Evolutionary conservation across 2,797 vertebrate species (phyloP).

Genomic region (Parambassis ranga): DNA sequence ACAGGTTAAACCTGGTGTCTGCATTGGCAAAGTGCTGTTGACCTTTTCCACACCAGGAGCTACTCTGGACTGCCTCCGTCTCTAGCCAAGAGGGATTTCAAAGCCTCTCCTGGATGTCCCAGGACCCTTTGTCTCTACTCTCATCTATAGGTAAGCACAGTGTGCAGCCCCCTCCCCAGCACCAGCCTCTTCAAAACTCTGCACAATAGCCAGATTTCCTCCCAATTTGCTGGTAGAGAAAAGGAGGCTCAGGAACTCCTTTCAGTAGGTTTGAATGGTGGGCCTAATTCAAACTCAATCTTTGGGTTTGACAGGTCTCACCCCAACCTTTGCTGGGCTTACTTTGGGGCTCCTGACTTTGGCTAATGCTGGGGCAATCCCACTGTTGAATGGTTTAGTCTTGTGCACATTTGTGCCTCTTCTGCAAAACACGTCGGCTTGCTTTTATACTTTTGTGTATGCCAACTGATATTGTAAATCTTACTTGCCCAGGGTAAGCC

Average conservation of each 20-base stretch:
- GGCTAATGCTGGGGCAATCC: constrained; percentile 88
- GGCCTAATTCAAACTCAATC: constrained; percentile 91
- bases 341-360: constrained; percentile 90
- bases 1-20: constrained; percentile 39
- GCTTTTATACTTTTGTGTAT: constrained; percentile 35
- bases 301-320: constrained; percentile 86
- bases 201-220: constrained; percentile 93
- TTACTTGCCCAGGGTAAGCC: constrained; percentile 7
- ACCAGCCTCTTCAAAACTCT: constrained; percentile 85
- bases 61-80: constrained; percentile 52
- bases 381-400: constrained; percentile 63
- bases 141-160: constrained; percentile 87
- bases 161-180: constrained; percentile 72
- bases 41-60: constrained; percentile 63
- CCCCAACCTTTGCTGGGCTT: constrained; percentile 80
- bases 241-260: constrained; percentile 85
- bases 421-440: constrained; percentile 31
- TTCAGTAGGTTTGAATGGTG: constrained; percentile 89
- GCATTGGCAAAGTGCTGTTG: constrained; percentile 46
- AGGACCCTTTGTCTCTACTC: constrained; percentile 76
- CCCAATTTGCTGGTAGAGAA: constrained; percentile 88
- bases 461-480: constrained; percentile 41
- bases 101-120: constrained; percentile 79
- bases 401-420: constrained; percentile 57
- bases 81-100: constrained; percentile 72